phyloP scores from a whole-genome alignment of 2,113 vertebrate genomes.

The Rattus rattus region DNA sequence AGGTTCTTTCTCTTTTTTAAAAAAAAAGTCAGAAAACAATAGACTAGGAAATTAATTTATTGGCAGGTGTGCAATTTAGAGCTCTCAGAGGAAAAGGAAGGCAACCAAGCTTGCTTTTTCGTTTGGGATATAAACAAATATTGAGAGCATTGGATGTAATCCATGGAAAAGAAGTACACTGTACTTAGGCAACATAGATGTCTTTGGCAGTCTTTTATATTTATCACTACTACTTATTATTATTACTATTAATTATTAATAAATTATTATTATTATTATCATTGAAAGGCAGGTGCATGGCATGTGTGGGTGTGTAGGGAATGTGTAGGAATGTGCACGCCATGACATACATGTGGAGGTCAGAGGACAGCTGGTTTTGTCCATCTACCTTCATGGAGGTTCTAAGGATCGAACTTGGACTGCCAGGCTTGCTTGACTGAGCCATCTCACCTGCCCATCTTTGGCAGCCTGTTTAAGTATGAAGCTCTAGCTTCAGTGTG shows the following conservation, averaged over 20 bases:
- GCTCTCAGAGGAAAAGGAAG: constrained; percentile 16
- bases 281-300: not conserved
- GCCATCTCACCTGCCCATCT: not conserved
- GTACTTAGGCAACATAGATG: not conserved
- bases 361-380: not conserved
- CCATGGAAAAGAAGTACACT: not conserved
- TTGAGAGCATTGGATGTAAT: not conserved
- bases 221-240: not conserved
- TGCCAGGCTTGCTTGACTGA: not conserved
- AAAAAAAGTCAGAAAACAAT: constrained; percentile 54
- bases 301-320: not conserved
- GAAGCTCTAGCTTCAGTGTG: not conserved
- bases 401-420: not conserved
- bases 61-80: not conserved
- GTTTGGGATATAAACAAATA: not conserved
- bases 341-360: not conserved
- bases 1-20: not conserved
- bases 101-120: not conserved
- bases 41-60: constrained; percentile 9
- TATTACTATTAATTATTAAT: not conserved
- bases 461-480: constrained; percentile 16
- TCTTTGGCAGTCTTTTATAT: not conserved
- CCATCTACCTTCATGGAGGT: not conserved
- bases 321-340: not conserved
- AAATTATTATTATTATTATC: not conserved